Base-by-base conservation (phyloP, 2,113 vertebrate genomes). In the Sander vitreus region DNA sequence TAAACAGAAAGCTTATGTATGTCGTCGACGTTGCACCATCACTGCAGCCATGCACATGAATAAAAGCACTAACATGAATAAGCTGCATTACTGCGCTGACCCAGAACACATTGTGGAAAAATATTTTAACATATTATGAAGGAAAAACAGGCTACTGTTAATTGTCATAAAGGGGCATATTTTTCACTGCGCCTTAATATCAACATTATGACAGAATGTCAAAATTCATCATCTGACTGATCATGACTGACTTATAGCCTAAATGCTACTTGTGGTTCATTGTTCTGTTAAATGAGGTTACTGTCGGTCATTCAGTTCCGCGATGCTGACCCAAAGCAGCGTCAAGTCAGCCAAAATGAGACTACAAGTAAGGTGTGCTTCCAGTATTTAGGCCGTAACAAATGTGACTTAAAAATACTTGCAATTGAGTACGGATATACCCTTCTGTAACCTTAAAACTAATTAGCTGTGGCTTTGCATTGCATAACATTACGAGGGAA, bases 251-350 rank as follows among this genome's bases (percentile, higher is more conserved):
- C 39, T 84, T 74, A 18, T 39, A 25, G 14, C 16, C 5, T 39
- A 15, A 43, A 43, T 43, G 39, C 39, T 53, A 66, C 64, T 53
- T 84, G 45, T 15, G 51, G 84, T 83, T 89, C 72, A 91, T 90
- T 93, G 92, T 90, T 89, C 82, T 30, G 9, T 33, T 79, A 53
- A 55, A 48, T 11, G 74, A 83, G 95, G 95, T 95, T 92, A 96
- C 91, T 94, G 39, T 94, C 95, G 94, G 94, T 93, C 94, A 95
- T 85, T 80, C 69, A 13, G 73, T 65, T 81, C 53, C 81, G 84
- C 80, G 80, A 80, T 80, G 77, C 78, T 78, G 71, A 75, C 15
- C 80, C 25, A 43, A 59, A 78, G 36, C 27, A 47, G 39, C 12
- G 15, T 88, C 85, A 93, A 89, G 55, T 0, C 14, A 27, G 14